These are phyloP conservation scores for Eutrigla gurnardus DNA, from an alignment of 2,797 vertebrate genomes.

Conservation along the genomic window DNA sequence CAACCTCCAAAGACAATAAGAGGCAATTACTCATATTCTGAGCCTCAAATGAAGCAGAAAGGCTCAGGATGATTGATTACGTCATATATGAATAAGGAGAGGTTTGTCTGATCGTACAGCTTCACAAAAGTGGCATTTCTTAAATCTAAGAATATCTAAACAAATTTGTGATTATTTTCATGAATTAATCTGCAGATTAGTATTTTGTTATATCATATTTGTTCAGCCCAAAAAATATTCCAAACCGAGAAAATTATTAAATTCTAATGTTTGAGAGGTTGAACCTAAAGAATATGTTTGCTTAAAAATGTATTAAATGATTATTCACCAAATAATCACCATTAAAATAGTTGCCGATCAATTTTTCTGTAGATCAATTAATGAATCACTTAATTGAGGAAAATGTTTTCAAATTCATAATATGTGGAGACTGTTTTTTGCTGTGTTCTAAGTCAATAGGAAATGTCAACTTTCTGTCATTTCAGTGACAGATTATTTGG, in stretches of 20 bases:
- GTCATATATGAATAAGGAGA: conserved; percentile 57
- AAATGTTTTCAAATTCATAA: not conserved
- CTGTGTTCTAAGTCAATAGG: not conserved
- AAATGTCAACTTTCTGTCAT: not conserved
- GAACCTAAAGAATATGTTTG: conserved; percentile 1
- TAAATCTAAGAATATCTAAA: conserved; percentile 35
- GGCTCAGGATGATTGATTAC: conserved; percentile 66
- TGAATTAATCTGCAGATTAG: not conserved
- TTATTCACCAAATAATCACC: not conserved
- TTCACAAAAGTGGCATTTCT: conserved; percentile 34
- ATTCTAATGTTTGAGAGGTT: not conserved
- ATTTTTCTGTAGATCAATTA: not conserved
- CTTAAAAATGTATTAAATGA: not conserved
- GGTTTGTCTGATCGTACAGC: conserved; percentile 34
- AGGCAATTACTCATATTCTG: conserved; percentile 77
- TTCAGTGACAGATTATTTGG: not conserved
- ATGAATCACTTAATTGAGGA: not conserved
- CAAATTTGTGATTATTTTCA: conserved; percentile 22
- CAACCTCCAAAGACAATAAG: conserved; percentile 76
- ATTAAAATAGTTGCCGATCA: not conserved
- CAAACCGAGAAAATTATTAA: not conserved
- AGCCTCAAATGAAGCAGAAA: conserved; percentile 70
- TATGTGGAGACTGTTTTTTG: not conserved
- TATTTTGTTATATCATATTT: not conserved
- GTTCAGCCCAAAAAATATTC: not conserved